Percentiles rank a stretch among this genome's conserved stretches.
Conservation (phyloP, 2,888 invertebrate species). For the Synanthedon tipuliformis region DNA sequence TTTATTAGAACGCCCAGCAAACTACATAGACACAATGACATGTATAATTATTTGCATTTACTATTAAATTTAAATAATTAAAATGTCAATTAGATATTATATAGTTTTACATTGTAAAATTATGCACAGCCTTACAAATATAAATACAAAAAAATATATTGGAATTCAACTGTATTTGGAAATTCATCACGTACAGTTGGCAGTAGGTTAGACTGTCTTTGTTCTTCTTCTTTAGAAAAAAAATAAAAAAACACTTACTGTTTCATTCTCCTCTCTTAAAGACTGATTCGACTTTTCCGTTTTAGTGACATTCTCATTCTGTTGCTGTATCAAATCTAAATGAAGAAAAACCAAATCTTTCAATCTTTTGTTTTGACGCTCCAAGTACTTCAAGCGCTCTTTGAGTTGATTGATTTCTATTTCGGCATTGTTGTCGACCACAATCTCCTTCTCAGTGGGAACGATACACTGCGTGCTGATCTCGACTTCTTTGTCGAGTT, state of each 20-base stretch:
- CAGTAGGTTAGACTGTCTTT: neutral
- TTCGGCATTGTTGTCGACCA: conserved; percentile 19
- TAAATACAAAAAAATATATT: too few species aligned
- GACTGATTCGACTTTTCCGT: conserved; percentile 82
- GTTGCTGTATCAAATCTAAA: conserved; percentile 89
- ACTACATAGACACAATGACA: too few species aligned
- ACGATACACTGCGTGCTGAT: conserved; percentile 40
- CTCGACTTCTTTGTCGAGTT: conserved; percentile 50
- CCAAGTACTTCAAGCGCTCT: conserved; percentile 45
- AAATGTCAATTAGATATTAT: too few species aligned
- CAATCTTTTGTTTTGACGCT: conserved; percentile 74
- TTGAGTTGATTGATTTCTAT: conserved; percentile 19
- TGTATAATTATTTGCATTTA: too few species aligned
- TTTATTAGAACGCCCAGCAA: too few species aligned
- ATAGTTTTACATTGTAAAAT: too few species aligned
- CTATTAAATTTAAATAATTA: too few species aligned
- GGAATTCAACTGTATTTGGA: neutral
- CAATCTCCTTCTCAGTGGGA: conserved; percentile 29
- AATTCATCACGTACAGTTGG: neutral
- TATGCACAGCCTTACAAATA: too few species aligned
- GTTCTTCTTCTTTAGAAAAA: neutral
- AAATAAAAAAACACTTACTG: conserved; percentile 63
- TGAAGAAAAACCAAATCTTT: conserved; percentile 86
- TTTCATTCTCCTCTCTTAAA: conserved; percentile 82
- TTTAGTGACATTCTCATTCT: conserved; percentile 83